Evolutionary conservation across 2,888 invertebrate genomes (phyloP).

Genomic region (Corythucha ciliata): DNA sequence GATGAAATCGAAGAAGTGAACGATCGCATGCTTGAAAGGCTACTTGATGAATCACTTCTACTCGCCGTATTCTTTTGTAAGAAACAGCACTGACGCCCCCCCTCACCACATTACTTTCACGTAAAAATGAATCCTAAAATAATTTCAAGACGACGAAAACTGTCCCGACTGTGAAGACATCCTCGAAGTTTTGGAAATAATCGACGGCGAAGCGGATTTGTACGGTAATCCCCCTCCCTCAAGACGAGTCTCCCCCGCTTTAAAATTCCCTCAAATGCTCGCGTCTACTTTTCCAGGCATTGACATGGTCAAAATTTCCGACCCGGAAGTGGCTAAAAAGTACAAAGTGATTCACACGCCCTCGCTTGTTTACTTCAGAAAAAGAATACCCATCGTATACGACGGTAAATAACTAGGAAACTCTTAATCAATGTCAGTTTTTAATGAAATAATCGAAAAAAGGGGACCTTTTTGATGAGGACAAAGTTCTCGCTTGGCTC

Average conservation of each 20-base stretch:
- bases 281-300: constrained; percentile 45
- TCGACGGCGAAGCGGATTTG: constrained; percentile 88
- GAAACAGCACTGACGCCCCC: constrained; percentile 37
- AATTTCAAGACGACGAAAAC: constrained; percentile 65
- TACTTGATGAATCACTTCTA: constrained; percentile 75
- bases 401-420: constrained; percentile 60
- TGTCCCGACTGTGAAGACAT: constrained; percentile 88
- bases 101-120: not conserved
- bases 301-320: constrained; percentile 86
- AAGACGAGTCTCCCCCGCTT: not conserved
- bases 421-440: constrained; percentile 4
- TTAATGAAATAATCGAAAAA: no score
- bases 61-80: constrained; percentile 88
- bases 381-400: constrained; percentile 71
- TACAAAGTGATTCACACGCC: constrained; percentile 77
- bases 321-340: constrained; percentile 68
- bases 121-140: not conserved
- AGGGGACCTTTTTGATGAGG: constrained; percentile 76
- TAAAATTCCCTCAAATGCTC: not conserved
- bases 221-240: constrained; percentile 58
- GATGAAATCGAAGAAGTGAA: constrained; percentile 92
- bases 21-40: constrained; percentile 74
- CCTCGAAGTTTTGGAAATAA: constrained; percentile 79
- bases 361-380: constrained; percentile 77
- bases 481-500: constrained; percentile 75